phyloP scores from a whole-genome alignment of 2,113 vertebrate genomes.

The Atlantisia rogersi region DNA sequence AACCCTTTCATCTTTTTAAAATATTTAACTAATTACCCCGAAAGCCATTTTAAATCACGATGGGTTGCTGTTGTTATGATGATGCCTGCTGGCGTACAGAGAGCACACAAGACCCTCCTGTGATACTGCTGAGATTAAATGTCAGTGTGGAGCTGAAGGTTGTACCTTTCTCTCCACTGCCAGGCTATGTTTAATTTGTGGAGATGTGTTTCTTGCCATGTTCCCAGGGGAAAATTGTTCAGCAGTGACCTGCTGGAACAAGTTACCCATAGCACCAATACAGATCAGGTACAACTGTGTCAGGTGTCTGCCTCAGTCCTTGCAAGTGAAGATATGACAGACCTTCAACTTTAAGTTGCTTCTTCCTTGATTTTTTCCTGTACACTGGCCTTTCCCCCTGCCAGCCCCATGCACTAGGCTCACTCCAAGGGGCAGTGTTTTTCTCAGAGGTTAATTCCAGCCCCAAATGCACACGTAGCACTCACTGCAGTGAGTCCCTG shows the following conservation, averaged over 20 bases:
- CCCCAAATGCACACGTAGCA: accelerated
- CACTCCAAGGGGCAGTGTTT: not conserved
- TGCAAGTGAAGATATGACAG: accelerated
- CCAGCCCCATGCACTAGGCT: not conserved
- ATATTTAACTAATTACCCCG: not conserved
- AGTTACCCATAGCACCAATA: not conserved
- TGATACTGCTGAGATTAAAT: accelerated
- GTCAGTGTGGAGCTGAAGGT: not conserved
- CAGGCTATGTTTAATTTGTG: not conserved
- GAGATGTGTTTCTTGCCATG: not conserved
- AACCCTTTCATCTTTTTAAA: not conserved
- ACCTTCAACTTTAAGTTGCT: not conserved
- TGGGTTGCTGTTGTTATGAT: not conserved
- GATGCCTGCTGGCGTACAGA: not conserved
- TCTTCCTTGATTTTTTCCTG: not conserved
- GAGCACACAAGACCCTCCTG: not conserved
- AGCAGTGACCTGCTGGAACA: not conserved
- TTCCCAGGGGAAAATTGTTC: not conserved
- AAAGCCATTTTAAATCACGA: not conserved
- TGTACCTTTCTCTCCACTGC: not conserved
- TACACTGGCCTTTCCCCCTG: not conserved
- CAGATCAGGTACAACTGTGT: not conserved
- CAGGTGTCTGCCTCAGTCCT: not conserved
- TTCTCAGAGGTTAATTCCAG: not conserved
- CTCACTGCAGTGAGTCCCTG: not conserved